Base-by-base conservation (phyloP, 2,797 vertebrate genomes). In the Setipinna tenuifilis region DNA sequence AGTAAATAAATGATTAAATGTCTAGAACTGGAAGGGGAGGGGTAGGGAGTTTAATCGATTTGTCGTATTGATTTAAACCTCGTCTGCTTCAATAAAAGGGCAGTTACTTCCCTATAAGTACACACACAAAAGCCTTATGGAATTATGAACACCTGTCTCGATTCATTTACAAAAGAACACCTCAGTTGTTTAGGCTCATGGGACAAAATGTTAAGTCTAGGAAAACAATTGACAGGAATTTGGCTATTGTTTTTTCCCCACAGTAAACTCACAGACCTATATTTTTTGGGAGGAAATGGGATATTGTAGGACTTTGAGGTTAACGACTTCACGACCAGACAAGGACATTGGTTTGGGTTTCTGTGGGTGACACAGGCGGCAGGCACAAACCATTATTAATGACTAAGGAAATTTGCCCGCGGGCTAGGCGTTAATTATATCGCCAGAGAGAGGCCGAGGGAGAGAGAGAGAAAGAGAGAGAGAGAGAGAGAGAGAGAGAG, bases 1-100 rank as follows among this genome's bases (percentile, higher is more conserved):
- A 95, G 93, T 95, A 92, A 95, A 95, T 95, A 95, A 95, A 95
- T 95, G 93, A 95, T 93, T 95, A 93, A 94, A 91, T 93, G 91
- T 93, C 94, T 92, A 91, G 92, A 89, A 35, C 94, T 92, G 2
- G 86, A 90, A 89, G 1, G 93, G 88, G 91, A 88, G 6, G 82
- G 83, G 85, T 59, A 90, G 93, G 90, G 90, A 90, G 86, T 90
- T 92, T 87, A 90, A 93, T 95, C 93, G 87, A 96, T 95, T 71
- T 44, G n/a, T 61, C 83, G 9, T 91, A 95, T 95, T 90, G 94
- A 96, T 95, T 91, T 31, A 90, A 85, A 93, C 89, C 89, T 89
- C 89, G 90, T 92, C 87, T 88, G 86, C 91, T 87, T 92, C 90
- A 86, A 89, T 94, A 89, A 91, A 89, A 91, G 80, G 87, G 84